These are phyloP conservation scores for Leucophora obtusa DNA, from an alignment of 2,888 invertebrate genomes.

Conservation along the genomic window DNA sequence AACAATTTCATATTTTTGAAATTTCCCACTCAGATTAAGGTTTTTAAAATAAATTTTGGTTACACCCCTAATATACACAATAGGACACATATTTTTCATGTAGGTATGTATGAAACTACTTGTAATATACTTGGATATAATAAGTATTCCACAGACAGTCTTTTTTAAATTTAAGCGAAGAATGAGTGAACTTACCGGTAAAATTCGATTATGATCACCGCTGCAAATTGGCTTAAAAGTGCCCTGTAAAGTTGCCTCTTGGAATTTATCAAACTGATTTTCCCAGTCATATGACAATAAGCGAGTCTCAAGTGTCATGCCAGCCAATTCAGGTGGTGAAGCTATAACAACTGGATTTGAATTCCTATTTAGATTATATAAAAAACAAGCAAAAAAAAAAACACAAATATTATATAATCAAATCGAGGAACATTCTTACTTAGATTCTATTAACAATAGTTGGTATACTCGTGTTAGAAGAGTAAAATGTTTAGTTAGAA, in stretches of 20 bases:
- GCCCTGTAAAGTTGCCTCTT: constrained; percentile 82
- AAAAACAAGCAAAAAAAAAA: neutral
- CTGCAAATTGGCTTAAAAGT: constrained; percentile 83
- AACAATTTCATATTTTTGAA: too few relatives aligned
- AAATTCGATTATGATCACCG: constrained; percentile 80
- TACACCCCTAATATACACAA: too few relatives aligned
- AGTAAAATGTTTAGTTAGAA: neutral
- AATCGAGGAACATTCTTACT: constrained; percentile 2
- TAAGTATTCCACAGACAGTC: too few relatives aligned
- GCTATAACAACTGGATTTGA: constrained; percentile 83
- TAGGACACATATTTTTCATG: too few relatives aligned
- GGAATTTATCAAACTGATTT: constrained; percentile 82
- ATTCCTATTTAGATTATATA: constrained; percentile 77
- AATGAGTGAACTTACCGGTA: constrained; percentile 79
- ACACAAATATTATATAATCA: neutral
- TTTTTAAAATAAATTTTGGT: too few relatives aligned
- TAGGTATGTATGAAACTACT: too few relatives aligned
- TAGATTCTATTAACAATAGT: neutral
- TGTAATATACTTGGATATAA: neutral
- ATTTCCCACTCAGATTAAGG: too few relatives aligned
- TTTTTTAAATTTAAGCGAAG: neutral
- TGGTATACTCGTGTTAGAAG: neutral
- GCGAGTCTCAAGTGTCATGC: constrained; percentile 83
- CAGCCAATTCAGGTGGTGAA: constrained; percentile 81
- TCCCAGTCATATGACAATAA: constrained; percentile 83